Conservation (phyloP, 2,113 vertebrate genomes). For the Sardina pilchardus region DNA sequence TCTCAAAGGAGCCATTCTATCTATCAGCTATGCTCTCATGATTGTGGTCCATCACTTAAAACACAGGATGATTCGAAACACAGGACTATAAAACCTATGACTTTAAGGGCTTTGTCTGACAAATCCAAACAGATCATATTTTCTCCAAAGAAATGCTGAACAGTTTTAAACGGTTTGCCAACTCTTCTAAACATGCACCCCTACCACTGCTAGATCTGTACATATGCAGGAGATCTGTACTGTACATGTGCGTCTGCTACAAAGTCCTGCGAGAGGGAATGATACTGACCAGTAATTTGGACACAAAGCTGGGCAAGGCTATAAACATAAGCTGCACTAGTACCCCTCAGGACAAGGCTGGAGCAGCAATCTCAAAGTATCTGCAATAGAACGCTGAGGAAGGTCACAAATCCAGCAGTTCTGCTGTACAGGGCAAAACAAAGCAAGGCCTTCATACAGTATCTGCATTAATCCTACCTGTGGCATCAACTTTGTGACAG, state of each 20-base stretch:
- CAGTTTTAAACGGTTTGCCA: background rate
- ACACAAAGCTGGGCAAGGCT: background rate
- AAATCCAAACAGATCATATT: background rate
- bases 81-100: background rate
- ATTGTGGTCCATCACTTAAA: background rate
- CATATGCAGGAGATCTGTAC: background rate
- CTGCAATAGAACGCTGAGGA: background rate
- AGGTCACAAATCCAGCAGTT: background rate
- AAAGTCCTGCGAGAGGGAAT: background rate
- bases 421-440: background rate
- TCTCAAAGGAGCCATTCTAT: background rate
- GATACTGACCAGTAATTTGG: background rate
- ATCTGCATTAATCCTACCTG: background rate
- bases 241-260: constrained; percentile 11
- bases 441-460: background rate
- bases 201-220: background rate
- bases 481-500: background rate
- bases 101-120: background rate
- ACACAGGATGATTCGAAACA: background rate
- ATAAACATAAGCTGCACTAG: background rate
- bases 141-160: background rate
- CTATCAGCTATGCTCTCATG: background rate
- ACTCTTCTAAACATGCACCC: background rate
- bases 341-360: background rate
- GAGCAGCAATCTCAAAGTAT: background rate